phyloP scores from a whole-genome alignment of 2,113 vertebrate species.

The Balaeniceps rex region DNA sequence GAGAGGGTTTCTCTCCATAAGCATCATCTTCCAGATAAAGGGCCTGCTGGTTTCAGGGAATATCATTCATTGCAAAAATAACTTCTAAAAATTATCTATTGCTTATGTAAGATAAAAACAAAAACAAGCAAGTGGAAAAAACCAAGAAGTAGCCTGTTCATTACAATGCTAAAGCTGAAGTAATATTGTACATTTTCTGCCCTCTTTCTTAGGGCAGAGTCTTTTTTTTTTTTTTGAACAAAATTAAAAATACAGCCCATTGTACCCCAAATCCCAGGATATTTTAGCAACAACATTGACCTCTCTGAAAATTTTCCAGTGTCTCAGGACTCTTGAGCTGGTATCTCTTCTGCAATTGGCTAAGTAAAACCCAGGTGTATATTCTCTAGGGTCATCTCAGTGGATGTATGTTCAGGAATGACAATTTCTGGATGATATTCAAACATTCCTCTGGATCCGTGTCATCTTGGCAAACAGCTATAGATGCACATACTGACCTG shows the following conservation, averaged over 20 bases:
- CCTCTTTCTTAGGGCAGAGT: neutral
- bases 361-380: slow-evolving; percentile 45
- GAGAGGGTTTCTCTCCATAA: neutral
- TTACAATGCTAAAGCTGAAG: neutral
- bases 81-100: neutral
- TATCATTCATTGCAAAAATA: neutral
- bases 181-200: neutral
- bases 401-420: slow-evolving; percentile 13
- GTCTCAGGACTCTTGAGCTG: neutral
- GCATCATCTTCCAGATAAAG: neutral
- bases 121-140: neutral
- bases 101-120: neutral
- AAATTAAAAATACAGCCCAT: neutral
- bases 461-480: slow-evolving; percentile 59
- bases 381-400: slow-evolving; percentile 21
- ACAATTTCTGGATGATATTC: slow-evolving; percentile 45
- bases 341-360: neutral
- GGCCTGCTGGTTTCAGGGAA: neutral
- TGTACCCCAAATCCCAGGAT: neutral
- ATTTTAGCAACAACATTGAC: neutral
- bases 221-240: neutral
- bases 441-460: slow-evolving; percentile 47
- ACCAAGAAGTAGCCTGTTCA: neutral
- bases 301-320: neutral
- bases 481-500: slow-evolving; percentile 34